These are phyloP conservation scores for Planococcus citri DNA, from an alignment of 1,140 invertebrate genomes.

Conservation along the genomic window DNA sequence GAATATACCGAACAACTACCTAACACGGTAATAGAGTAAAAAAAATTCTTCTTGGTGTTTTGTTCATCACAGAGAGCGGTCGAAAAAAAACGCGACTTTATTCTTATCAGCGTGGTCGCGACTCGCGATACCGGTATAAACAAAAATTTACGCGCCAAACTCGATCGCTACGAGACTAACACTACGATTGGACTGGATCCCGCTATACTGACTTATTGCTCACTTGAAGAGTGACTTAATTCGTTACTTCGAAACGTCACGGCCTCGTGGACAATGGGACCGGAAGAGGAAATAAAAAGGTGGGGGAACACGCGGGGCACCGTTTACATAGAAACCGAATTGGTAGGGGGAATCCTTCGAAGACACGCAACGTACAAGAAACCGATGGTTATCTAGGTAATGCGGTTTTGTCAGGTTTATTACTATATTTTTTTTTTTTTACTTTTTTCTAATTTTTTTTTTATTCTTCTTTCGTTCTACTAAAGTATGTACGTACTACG, in stretches of 20 bases:
- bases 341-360: background rate
- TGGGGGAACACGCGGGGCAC: slow-evolving; percentile 4
- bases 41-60: background rate
- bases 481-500: too few relatives aligned
- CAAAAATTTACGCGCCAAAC: background rate
- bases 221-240: slow-evolving; percentile 2
- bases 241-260: slow-evolving; percentile 2
- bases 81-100: background rate
- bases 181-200: background rate
- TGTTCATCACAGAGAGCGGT: background rate
- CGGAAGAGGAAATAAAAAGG: slow-evolving; percentile 2
- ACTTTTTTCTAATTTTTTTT: too few relatives aligned
- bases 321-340: background rate
- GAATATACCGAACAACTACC: too few relatives aligned
- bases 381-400: slow-evolving; percentile 2
- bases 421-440: too few relatives aligned
- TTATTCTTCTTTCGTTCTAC: background rate
- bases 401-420: background rate
- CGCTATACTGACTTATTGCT: slow-evolving; percentile 2
- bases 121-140: background rate
- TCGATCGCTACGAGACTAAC: background rate
- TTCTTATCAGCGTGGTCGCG: background rate
- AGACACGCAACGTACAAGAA: slow-evolving; percentile 6
- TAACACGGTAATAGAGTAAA: too few relatives aligned
- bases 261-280: slow-evolving; percentile 4